Evolutionary conservation across 2,888 invertebrate species (phyloP).

Genomic region (Daptonema setosum): DNA sequence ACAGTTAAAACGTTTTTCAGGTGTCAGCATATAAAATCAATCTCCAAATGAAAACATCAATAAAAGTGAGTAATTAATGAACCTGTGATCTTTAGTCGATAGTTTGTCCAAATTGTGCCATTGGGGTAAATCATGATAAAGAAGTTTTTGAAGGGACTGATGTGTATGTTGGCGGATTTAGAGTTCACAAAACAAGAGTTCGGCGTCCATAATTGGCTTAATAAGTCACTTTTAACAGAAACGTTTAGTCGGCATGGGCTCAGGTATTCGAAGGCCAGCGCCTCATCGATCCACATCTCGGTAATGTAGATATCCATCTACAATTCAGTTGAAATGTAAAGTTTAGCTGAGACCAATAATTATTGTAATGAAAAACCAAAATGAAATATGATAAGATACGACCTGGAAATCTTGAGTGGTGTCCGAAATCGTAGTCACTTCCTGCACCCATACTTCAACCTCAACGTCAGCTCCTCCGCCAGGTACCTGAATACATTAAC

Average conservation of each 20-base stretch:
- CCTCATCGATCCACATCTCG: constrained; percentile 25
- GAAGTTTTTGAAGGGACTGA: constrained; percentile 24
- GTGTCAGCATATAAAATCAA: background rate
- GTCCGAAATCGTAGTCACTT: constrained; percentile 8
- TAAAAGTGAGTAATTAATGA: background rate
- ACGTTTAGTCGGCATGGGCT: constrained; percentile 26
- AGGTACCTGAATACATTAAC: background rate
- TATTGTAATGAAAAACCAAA: too few relatives aligned
- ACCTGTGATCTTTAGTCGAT: background rate
- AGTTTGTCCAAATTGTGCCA: constrained; percentile 15
- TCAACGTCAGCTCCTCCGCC: constrained; percentile 4
- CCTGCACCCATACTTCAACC: constrained; percentile 9
- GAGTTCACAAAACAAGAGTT: constrained; percentile 26
- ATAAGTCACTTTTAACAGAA: constrained; percentile 19
- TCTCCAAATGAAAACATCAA: background rate
- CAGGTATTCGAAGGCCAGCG: constrained; percentile 19
- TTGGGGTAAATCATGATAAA: constrained; percentile 26
- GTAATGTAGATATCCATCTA: constrained; percentile 24
- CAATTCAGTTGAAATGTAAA: too few relatives aligned
- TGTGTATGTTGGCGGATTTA: constrained; percentile 25
- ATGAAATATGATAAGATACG: too few relatives aligned
- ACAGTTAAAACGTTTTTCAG: background rate
- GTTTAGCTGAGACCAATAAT: too few relatives aligned
- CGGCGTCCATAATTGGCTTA: constrained; percentile 18
- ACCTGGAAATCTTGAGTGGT: constrained; percentile 7